A percentile compares a stretch with the other conserved stretches of the same genome.
Evolutionary conservation across 2,797 vertebrate genomes (phyloP).

Genomic region (Tamandua tetradactyla): DNA sequence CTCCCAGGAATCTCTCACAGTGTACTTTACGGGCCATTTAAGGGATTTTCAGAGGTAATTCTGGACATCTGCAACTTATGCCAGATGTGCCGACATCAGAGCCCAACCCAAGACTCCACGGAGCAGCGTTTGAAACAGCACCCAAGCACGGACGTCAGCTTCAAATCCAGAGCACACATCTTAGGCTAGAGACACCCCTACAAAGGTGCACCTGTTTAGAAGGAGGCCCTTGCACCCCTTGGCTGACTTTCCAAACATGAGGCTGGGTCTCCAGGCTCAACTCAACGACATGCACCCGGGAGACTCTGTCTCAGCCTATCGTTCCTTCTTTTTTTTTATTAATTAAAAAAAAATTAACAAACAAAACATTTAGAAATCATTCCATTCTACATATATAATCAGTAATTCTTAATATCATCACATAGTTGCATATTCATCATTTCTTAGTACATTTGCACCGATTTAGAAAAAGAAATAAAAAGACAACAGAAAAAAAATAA

Average conservation of each 20-base stretch:
- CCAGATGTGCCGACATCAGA: not conserved
- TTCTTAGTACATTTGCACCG: too few relatives aligned
- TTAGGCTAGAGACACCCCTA: not conserved
- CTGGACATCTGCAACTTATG: not conserved
- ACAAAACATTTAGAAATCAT: too few relatives aligned
- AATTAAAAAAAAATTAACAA: too few relatives aligned
- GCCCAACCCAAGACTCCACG: not conserved
- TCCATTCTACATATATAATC: too few relatives aligned
- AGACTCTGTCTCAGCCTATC: fast-evolving
- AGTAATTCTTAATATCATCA: too few relatives aligned
- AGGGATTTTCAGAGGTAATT: not conserved
- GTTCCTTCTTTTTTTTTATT: too few relatives aligned
- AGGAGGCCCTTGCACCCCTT: not conserved
- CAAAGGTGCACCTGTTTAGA: not conserved
- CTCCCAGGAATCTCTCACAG: not conserved
- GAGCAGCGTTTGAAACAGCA: not conserved
- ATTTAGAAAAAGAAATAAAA: too few relatives aligned
- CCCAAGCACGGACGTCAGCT: fast-evolving
- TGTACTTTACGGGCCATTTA: not conserved
- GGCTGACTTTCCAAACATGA: not conserved
- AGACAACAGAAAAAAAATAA: too few relatives aligned
- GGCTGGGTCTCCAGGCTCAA: not conserved
- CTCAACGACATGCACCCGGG: not conserved
- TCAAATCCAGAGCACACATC: not conserved
- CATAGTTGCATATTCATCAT: too few relatives aligned